These are phyloP conservation scores for Melospiza melodia DNA, from an alignment of 2,113 vertebrate species.

Conservation along the genomic window DNA sequence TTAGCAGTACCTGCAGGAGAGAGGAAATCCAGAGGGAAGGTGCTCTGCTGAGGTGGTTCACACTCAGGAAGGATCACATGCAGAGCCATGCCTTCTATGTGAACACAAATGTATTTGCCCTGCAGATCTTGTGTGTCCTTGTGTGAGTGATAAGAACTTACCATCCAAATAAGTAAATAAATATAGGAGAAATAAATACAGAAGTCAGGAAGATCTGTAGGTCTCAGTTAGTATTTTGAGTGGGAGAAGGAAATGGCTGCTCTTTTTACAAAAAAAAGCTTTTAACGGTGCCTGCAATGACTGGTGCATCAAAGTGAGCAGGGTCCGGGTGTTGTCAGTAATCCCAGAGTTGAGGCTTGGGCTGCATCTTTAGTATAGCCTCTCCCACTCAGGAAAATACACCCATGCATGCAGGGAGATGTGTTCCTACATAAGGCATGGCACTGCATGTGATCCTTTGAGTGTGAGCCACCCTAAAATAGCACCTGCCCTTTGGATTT, in stretches of 20 bases:
- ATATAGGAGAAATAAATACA: background rate
- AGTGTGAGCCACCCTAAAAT: background rate
- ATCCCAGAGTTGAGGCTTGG: background rate
- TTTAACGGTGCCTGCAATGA: background rate
- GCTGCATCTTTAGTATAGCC: background rate
- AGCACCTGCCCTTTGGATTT: background rate
- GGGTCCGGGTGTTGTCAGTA: background rate
- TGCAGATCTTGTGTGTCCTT: background rate
- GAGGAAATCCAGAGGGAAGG: background rate
- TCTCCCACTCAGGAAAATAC: background rate
- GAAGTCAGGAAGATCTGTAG: background rate
- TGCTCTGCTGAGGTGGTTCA: background rate
- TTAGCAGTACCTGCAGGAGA: background rate
- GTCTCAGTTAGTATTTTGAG: background rate
- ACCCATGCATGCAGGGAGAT: background rate
- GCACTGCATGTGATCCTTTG: accelerated
- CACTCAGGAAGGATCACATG: accelerated
- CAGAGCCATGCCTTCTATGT: background rate
- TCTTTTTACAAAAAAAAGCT: background rate
- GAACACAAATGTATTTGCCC: background rate
- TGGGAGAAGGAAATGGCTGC: background rate
- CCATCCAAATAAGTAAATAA: background rate
- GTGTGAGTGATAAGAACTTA: background rate
- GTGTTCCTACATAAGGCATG: background rate
- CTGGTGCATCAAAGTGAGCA: background rate